phyloP scores from a whole-genome alignment of 2,888 invertebrate species.

The Agriopis aurantiaria region DNA sequence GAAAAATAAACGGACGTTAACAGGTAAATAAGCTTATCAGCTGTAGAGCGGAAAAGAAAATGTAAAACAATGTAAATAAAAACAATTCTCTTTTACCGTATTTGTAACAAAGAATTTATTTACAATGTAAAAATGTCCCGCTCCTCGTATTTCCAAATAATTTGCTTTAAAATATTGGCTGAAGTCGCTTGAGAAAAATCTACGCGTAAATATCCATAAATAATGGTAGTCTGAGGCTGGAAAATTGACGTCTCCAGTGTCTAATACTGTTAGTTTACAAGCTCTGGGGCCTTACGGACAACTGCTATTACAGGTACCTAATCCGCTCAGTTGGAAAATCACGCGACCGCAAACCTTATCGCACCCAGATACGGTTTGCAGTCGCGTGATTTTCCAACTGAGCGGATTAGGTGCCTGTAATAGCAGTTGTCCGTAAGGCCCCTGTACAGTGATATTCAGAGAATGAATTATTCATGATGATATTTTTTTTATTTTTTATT shows the following conservation, averaged over 20 bases:
- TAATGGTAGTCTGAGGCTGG: neutral
- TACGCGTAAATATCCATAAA: neutral
- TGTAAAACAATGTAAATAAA: slow-evolving; percentile 9
- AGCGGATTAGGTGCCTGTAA: too few species aligned
- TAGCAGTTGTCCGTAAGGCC: too few species aligned
- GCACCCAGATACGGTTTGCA: too few species aligned
- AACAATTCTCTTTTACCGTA: neutral
- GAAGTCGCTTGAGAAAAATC: neutral
- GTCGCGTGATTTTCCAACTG: too few species aligned
- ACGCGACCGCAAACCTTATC: too few species aligned
- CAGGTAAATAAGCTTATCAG: slow-evolving; percentile 18
- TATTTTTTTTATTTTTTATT: too few species aligned
- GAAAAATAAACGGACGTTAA: neutral
- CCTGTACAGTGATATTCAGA: too few species aligned
- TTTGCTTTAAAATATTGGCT: neutral
- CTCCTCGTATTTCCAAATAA: slow-evolving; percentile 8
- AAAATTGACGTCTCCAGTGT: neutral
- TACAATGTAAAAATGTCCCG: neutral
- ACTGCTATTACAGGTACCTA: too few species aligned
- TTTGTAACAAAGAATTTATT: neutral
- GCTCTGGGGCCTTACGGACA: too few species aligned
- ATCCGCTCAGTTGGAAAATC: too few species aligned
- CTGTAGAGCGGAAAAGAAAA: slow-evolving; percentile 1
- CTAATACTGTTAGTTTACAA: neutral
- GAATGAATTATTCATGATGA: too few species aligned